These are phyloP conservation scores for Stictocephala bisonia DNA, from an alignment of 2,888 invertebrate species.

Conservation along the genomic window DNA sequence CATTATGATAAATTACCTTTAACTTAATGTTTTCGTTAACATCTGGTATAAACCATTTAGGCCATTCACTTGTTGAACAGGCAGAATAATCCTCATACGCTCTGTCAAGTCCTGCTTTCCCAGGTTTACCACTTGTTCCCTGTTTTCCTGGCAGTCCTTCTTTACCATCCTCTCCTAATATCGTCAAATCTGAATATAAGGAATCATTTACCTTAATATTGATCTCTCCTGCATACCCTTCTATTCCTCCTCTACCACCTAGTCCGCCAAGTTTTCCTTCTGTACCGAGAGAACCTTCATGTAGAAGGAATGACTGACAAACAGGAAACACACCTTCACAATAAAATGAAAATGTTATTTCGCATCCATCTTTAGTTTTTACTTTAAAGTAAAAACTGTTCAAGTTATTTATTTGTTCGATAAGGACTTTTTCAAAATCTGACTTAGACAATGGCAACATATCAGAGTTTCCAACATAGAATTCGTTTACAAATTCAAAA, in stretches of 20 bases:
- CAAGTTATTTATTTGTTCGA: too few relatives aligned
- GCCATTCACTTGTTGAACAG: too few relatives aligned
- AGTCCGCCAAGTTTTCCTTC: conserved; percentile 52
- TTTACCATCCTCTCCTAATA: background rate
- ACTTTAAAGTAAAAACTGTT: conserved; percentile 45
- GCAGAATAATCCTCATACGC: conserved; percentile 48
- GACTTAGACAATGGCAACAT: too few relatives aligned
- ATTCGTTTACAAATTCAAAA: too few relatives aligned
- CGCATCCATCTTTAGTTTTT: conserved; percentile 37
- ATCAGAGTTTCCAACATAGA: too few relatives aligned
- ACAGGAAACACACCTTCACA: background rate
- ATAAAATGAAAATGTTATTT: conserved; percentile 49
- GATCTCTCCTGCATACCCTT: conserved; percentile 54
- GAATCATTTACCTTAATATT: conserved; percentile 24
- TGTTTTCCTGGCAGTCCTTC: conserved; percentile 35
- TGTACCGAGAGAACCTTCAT: conserved; percentile 52
- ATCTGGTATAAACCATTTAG: background rate
- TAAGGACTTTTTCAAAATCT: too few relatives aligned
- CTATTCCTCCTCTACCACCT: conserved; percentile 54
- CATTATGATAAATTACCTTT: background rate
- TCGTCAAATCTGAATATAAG: too few relatives aligned
- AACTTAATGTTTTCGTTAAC: background rate
- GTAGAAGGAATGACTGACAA: conserved; percentile 49
- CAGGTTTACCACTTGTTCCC: conserved; percentile 53
- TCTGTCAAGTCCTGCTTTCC: conserved; percentile 55